Evolutionary conservation across 1,140 invertebrate species (phyloP), one percentile per base, ranked within the genome.

Genomic region (Hirudo medicinalis): DNA sequence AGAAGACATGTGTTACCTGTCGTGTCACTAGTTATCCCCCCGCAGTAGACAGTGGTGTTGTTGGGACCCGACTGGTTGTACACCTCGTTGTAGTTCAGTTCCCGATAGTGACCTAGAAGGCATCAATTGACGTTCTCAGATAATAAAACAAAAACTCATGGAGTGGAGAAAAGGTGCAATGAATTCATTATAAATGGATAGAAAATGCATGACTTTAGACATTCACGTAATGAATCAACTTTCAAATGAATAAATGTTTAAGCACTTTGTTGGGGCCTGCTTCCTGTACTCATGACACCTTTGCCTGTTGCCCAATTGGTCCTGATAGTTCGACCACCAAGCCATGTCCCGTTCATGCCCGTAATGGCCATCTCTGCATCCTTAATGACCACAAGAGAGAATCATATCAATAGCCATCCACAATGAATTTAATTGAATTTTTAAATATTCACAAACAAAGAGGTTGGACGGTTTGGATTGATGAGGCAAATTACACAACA

Each of bases 301-400:
- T 98, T 98, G 78, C 95, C 87, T 29, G 94, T 97, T 43, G 95
- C 94, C 95, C 95, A 99, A 85, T 98, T 98, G 76, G 96, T 99
- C 78, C 96, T 87, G 80, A 99, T 99, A 77, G 92, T 93, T 76
- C 95, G 86, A 72, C 91, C 92, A 22, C 96, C 96, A 54, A 99
- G 86, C 94, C 95, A 98, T 80, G 97, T 94, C 8, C 96, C 95
- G 83, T 99, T 98, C 96, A 99, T 99, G 73, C 90, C 89, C 72
- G 90, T 87, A 75, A 99, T 99, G 71, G 96, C 96, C 78, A 90
- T 92, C 82, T 98, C 95, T 72, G 96, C 96, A 85, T 99, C 95
- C 83, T 91, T 88, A 87, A 97, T 97, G 85, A 97, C 97, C 75
- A 97, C 89, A 84, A 97, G 99, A 13, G 95, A 97, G 22, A 63